A percentile compares a stretch with the other conserved stretches of the same genome.
Conservation (phyloP, 2,888 invertebrate species). For the Linyphia triangularis region DNA sequence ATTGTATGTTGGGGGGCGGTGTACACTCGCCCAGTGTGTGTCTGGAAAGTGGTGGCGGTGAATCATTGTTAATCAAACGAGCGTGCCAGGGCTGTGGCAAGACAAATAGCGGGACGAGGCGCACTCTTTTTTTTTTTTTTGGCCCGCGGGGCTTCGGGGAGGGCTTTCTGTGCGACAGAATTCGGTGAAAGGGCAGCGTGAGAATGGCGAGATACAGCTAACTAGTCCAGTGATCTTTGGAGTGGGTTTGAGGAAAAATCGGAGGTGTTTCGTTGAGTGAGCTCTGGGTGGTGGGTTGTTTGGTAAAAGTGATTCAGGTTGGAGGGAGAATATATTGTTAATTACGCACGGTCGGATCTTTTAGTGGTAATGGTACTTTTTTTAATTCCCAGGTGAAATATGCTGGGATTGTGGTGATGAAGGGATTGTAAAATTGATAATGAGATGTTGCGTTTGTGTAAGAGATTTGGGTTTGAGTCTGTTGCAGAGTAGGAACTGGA, state of each 20-base stretch:
- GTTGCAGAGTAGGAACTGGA: no score
- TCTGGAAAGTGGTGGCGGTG: conserved; percentile 35
- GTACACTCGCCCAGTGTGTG: background rate
- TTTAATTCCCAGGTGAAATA: background rate
- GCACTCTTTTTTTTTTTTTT: background rate
- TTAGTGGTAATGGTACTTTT: background rate
- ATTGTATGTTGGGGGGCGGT: conserved; percentile 19
- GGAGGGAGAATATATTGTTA: background rate
- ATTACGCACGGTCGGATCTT: conserved; percentile 26
- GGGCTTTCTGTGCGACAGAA: conserved; percentile 11
- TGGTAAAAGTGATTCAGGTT: conserved; percentile 46
- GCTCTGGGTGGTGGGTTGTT: background rate
- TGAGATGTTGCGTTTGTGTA: no score
- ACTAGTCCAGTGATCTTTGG: conserved; percentile 45
- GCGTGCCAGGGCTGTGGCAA: conserved; percentile 53
- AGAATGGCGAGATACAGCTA: conserved; percentile 31
- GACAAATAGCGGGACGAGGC: conserved; percentile 59
- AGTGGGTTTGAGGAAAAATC: conserved; percentile 17
- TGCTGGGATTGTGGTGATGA: background rate
- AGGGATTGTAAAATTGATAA: no score
- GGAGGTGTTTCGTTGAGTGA: background rate
- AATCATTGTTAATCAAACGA: conserved; percentile 75
- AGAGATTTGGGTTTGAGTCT: no score
- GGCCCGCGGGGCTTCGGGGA: conserved; percentile 49
- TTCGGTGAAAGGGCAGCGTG: conserved; percentile 48